Percentiles rank a stretch among this genome's conserved stretches.
Conservation (phyloP, 2,113 vertebrate species). For the Mobula birostris region DNA sequence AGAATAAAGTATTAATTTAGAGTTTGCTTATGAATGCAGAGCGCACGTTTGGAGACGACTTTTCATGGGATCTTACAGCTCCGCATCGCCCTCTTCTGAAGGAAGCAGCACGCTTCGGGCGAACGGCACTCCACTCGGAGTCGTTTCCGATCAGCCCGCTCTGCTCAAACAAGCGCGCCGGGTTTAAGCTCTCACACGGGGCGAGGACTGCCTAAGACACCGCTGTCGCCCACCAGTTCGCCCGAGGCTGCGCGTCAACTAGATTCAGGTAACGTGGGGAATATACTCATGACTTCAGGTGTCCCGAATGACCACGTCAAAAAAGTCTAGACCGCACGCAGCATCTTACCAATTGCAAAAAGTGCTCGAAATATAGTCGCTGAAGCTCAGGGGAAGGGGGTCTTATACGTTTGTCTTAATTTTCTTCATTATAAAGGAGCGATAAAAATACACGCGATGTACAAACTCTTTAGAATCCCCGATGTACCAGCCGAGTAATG, state of each 20-base stretch:
- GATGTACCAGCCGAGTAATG: neutral
- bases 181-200: neutral
- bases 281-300: neutral
- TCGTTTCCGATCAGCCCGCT: neutral
- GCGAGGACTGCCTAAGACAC: neutral
- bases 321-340: too few species aligned
- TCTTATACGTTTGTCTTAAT: neutral
- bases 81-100: neutral
- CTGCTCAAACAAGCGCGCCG: neutral
- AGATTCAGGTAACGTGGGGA: neutral
- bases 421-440: neutral
- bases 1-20: neutral
- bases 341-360: too few species aligned
- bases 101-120: neutral
- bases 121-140: too few species aligned
- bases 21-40: neutral
- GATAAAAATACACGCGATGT: neutral
- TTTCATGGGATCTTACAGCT: neutral
- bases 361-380: too few species aligned
- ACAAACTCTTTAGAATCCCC: neutral
- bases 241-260: neutral
- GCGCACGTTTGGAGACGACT: neutral
- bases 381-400: too few species aligned
- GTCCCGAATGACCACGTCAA: neutral
- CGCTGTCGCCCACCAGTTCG: too few species aligned